A percentile compares a stretch with the other conserved stretches of the same genome.
These are phyloP conservation scores for Apostichopus californicus DNA, from an alignment of 35 echinoderm and acorn worm species.

Conservation along the genomic window DNA sequence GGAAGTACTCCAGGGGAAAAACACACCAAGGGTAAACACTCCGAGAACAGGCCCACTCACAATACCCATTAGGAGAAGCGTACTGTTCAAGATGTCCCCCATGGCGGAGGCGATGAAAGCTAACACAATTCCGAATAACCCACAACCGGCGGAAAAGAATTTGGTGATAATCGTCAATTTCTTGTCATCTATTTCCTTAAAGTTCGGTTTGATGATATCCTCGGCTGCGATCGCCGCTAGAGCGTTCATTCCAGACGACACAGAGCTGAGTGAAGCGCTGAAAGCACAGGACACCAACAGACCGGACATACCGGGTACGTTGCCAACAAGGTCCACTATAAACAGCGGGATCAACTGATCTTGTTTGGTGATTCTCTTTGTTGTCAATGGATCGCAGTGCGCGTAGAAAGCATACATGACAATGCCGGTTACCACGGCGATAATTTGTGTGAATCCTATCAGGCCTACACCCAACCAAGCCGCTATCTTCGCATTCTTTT, in stretches of 20 bases:
- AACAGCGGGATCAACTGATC: slow-evolving; percentile 51
- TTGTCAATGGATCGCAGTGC: slow-evolving; percentile 35
- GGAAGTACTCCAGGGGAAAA: slow-evolving; percentile 61
- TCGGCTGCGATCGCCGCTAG: slow-evolving; percentile 53
- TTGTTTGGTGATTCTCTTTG: background rate
- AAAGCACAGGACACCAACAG: slow-evolving; percentile 48
- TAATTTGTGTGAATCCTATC: slow-evolving; percentile 36
- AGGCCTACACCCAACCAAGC: slow-evolving; percentile 40
- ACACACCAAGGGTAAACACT: slow-evolving; percentile 59
- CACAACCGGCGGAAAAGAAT: slow-evolving; percentile 51
- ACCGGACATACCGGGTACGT: slow-evolving; percentile 42
- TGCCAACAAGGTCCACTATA: slow-evolving; percentile 43
- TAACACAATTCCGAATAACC: slow-evolving; percentile 40
- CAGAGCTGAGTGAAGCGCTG: slow-evolving; percentile 49
- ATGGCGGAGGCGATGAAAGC: slow-evolving; percentile 58
- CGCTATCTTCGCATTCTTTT: slow-evolving; percentile 34
- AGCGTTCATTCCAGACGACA: slow-evolving; percentile 58
- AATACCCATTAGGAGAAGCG: slow-evolving; percentile 56
- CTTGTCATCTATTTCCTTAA: slow-evolving; percentile 41
- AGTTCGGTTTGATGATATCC: slow-evolving; percentile 54
- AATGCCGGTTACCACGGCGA: slow-evolving; percentile 48
- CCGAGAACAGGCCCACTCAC: slow-evolving; percentile 67
- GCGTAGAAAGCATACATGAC: slow-evolving; percentile 56
- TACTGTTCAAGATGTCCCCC: slow-evolving; percentile 52
- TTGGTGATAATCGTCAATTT: slow-evolving; percentile 44